Base-by-base conservation (phyloP, 2,888 invertebrate species). In the Hermaeophaga mercurialis region DNA sequence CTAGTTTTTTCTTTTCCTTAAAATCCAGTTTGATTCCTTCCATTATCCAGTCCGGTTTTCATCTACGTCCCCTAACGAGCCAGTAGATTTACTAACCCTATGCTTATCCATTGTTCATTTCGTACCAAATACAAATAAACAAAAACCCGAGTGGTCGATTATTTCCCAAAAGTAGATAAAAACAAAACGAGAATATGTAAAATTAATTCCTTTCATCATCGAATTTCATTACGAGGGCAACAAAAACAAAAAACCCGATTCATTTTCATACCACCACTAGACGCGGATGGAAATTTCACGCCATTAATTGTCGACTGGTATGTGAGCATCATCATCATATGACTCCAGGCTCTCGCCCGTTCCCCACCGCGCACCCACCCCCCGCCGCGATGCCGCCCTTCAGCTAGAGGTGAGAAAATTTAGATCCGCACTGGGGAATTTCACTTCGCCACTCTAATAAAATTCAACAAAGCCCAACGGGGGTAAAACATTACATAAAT, bases 211-310 rank as follows among this genome's bases (percentile, higher is more conserved):
- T 43, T 43, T 50, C 50, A 43, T 43, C 43, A 24, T 52, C 43
- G 45, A 59, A 50, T 41, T 43, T 45, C 43, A 56, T 39, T 41
- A 17, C 48, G 43, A 9, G 8, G 36, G 31, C 38, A 36, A 46
- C 12, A 31, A 39, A 50, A 54, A 46, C 46, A 31, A 39, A 54
- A 50, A 22, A 14, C 33, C 22, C 50, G 44, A 43, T 55, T 38
- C 43, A 49, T 55, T 56, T n/a, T n/a, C n/a, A 50, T 45, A 22
- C 26, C 15, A 36, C 56, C 31, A 33, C 38, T 24, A 45, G 49
- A 50, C 36, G 31, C 28, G 31, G 50, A 45, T 56, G 56, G 45
- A 50, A 56, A 56, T 45, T 56, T 50, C 38, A 50, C 45, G 39
- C 56, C 28, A 50, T 45, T 50, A 50, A 56, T 56, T 56, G 9